Conservation (phyloP, 2,113 vertebrate species). For the Cynopterus brachyotis region DNA sequence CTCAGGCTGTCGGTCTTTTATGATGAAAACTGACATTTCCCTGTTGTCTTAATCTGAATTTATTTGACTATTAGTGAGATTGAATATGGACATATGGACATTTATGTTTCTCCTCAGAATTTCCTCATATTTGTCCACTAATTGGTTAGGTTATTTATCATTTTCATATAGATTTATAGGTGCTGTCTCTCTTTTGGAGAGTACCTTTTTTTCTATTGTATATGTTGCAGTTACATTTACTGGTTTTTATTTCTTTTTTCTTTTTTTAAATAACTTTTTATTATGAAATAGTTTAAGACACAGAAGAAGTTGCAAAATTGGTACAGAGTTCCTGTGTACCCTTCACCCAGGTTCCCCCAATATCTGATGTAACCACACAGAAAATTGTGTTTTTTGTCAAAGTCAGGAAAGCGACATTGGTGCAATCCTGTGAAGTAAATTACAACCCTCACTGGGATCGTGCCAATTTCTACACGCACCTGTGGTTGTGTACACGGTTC, state of each 20-base stretch:
- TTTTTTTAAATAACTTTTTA: not conserved
- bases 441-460: not conserved
- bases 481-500: not conserved
- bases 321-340: not conserved
- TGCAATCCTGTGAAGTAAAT: not conserved
- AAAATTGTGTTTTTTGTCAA: not conserved
- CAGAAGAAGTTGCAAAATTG: constrained; percentile 20
- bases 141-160: not conserved
- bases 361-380: not conserved
- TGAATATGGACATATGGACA: not conserved
- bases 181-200: not conserved
- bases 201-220: not conserved
- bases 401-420: not conserved
- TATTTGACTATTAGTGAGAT: not conserved
- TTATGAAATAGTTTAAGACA: not conserved
- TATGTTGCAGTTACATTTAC: not conserved
- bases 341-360: not conserved
- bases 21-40: not conserved
- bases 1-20: not conserved
- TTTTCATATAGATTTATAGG: not conserved
- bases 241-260: not conserved
- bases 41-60: not conserved
- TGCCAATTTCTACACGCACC: not conserved
- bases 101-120: not conserved
- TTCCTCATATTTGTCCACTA: not conserved